Evolutionary conservation across 2,888 invertebrate species (phyloP), one percentile per base, ranked within the genome.

Genomic region (Acleris sparsana): DNA sequence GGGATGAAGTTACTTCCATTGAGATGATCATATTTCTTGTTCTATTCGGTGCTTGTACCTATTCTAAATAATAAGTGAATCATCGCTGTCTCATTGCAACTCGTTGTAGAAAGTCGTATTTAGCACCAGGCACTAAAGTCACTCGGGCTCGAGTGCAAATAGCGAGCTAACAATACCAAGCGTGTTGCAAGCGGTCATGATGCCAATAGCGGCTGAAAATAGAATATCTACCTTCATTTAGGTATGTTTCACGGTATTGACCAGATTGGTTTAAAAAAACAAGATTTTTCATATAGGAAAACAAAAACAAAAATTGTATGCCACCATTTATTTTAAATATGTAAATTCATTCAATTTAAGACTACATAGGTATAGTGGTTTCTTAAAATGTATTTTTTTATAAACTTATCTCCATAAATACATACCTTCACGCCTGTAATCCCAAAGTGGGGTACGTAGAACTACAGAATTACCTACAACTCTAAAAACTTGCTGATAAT

Each of bases 131-230:
- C 29, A 25, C 46, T 56, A 22, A 60, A 53, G 60, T 18, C 44
- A 48, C 55, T 55, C 56, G 43, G 52, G 56, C 61, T 61, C 61
- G 51, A 43, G 61, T 33, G 52, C 52, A 56, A 61, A 66, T 66
- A 66, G 52, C 25, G 16, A n/a, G 49, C 64, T 66, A 57, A 66
- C 66, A 66, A 66, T 66, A 62, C 60, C 55, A 33, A 9, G 9
- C 33, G 17, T 44, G 53, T 51, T 66, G 66, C 57, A 62, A 66
- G 52, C 57, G 61, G 56, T 56, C 62, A 62, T 57, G 52, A 48
- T 53, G 66, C 56, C 57, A 62, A 59, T 59, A 56, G 57, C 62
- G 55, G 33, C 46, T 39, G 25, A 39, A 33, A 66, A 66, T 66
- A 66, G 66, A 53, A 57, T 57, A 25, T 25, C 25, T 7, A 60